These are phyloP conservation scores for Drosophila nigrodunni DNA, from an alignment of 1,140 invertebrate species.

Conservation along the genomic window DNA sequence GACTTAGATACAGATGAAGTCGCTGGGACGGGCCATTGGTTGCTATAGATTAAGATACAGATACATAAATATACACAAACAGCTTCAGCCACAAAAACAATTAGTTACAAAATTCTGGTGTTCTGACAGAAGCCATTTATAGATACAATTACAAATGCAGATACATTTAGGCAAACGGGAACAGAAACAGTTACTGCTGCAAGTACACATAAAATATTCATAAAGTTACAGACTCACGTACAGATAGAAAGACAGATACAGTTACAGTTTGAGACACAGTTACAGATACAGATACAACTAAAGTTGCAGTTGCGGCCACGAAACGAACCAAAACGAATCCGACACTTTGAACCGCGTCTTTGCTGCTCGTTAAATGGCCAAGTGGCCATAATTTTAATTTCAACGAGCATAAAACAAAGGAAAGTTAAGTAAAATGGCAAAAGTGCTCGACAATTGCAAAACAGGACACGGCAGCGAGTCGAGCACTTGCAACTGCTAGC, in stretches of 20 bases:
- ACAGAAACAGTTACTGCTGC: not conserved
- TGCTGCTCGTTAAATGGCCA: slow-evolving; percentile 55
- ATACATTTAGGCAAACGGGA: not conserved
- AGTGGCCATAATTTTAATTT: slow-evolving; percentile 80
- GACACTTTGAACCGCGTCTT: not conserved
- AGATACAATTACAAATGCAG: not conserved
- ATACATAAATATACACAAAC: not conserved
- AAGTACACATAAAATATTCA: slow-evolving; percentile 2
- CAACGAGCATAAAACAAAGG: slow-evolving; percentile 69
- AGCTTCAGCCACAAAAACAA: not conserved
- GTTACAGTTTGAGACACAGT: not conserved
- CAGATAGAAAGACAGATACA: not conserved
- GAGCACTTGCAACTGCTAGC: slow-evolving; percentile 7
- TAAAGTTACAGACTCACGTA: not conserved
- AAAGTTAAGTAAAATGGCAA: slow-evolving; percentile 15
- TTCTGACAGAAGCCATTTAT: not conserved
- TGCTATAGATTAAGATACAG: not conserved
- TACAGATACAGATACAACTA: not conserved
- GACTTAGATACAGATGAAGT: not conserved
- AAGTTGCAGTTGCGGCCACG: not conserved
- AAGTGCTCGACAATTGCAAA: slow-evolving; percentile 9
- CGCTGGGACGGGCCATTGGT: not conserved
- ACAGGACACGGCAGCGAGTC: slow-evolving; percentile 22
- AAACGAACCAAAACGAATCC: not conserved
- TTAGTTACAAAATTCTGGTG: not conserved